Evolutionary conservation across 2,888 invertebrate genomes (phyloP).

Genomic region (Volucella zonaria): DNA sequence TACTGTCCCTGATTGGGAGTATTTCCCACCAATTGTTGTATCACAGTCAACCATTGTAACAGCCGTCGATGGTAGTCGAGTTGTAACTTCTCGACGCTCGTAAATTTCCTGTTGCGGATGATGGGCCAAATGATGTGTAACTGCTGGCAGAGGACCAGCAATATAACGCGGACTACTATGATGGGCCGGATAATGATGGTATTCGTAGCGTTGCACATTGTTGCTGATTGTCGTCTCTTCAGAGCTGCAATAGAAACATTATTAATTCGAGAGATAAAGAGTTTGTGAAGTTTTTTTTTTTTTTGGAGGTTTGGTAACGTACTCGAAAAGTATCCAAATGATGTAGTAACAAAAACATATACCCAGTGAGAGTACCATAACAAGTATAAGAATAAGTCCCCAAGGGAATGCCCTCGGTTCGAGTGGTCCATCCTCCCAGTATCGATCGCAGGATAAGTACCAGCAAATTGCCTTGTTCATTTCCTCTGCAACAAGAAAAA

Average conservation of each 20-base stretch:
- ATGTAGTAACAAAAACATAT: conserved; percentile 95
- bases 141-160: conserved; percentile 73
- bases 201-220: conserved; percentile 77
- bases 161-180: conserved; percentile 78
- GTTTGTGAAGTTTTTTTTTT: neutral
- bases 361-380: conserved; percentile 91
- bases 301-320: conserved; percentile 82
- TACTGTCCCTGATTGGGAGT: conserved; percentile 76
- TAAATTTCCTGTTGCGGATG: conserved; percentile 81
- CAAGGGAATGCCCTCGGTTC: conserved; percentile 91
- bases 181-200: conserved; percentile 80
- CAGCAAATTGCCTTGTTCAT: conserved; percentile 95
- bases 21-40: conserved; percentile 74
- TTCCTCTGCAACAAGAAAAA: conserved; percentile 86
- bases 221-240: conserved; percentile 82
- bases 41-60: conserved; percentile 75
- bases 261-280: neutral
- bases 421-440: conserved; percentile 93
- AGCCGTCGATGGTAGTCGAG: conserved; percentile 78
- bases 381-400: conserved; percentile 89
- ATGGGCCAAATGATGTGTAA: conserved; percentile 75
- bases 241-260: conserved; percentile 77
- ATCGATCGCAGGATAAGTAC: conserved; percentile 95
- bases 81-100: conserved; percentile 82
- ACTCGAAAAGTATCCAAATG: conserved; percentile 96